phyloP scores from a whole-genome alignment of 1,140 invertebrate genomes.

The Lepidostoma basale region DNA sequence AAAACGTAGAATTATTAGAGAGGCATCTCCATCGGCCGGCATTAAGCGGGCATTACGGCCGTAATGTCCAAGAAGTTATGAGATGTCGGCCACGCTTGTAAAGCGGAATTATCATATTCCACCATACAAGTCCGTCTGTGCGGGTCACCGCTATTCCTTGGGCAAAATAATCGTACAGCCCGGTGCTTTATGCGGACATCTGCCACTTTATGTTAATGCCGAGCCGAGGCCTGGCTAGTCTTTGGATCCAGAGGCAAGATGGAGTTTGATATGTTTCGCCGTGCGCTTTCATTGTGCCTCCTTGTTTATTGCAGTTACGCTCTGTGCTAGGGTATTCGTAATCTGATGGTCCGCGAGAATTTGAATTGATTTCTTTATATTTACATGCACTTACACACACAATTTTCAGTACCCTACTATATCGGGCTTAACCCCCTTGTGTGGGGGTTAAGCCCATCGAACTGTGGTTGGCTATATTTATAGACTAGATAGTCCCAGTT shows the following conservation, averaged over 20 bases:
- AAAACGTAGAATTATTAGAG: constrained; percentile 2
- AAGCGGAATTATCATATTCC: constrained; percentile 22
- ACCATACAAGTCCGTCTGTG: neutral
- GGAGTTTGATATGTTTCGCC: neutral
- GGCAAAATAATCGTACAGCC: neutral
- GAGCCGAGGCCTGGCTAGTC: neutral
- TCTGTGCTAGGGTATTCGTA: too few relatives aligned
- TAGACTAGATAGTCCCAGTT: too few relatives aligned
- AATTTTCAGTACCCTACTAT: too few relatives aligned
- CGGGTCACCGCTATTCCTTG: neutral
- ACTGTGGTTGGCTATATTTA: too few relatives aligned
- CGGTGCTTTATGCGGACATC: constrained; percentile 38
- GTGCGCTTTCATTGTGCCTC: too few relatives aligned
- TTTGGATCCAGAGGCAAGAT: constrained; percentile 4
- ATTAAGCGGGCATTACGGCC: constrained; percentile 14
- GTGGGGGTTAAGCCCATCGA: too few relatives aligned
- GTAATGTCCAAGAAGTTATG: constrained; percentile 18
- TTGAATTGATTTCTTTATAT: too few relatives aligned
- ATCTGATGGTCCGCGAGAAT: too few relatives aligned
- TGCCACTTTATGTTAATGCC: constrained; percentile 43
- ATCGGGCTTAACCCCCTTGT: too few relatives aligned
- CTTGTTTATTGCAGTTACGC: too few relatives aligned
- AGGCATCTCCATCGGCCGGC: neutral
- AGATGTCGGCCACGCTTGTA: constrained; percentile 1
- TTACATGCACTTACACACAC: too few relatives aligned